Evolutionary conservation across 2,888 invertebrate genomes (phyloP), one percentile per base, ranked within the genome.

Genomic region (Drosophila falleni): DNA sequence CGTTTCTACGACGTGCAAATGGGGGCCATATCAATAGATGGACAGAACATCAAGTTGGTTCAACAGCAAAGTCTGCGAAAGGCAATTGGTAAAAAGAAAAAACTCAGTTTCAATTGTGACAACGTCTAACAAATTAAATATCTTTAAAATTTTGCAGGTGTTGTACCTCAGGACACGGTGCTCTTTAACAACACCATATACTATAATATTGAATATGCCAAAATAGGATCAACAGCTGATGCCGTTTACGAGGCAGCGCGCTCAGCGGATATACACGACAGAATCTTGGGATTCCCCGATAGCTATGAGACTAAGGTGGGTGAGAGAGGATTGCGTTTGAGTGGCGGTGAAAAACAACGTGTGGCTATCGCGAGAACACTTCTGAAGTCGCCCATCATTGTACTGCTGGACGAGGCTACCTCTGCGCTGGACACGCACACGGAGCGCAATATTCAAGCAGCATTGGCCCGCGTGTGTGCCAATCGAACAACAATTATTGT

Each of bases 81-180:
- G 80, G 95, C 95, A 51, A 98, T 99, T 81, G 91, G 91, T 87
- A 46, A 80, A 69, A 19, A 8, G 3, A 0, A 11, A 15, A 4
- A 26, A 13, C 4, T 42, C 19, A 11, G 19, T 1, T 23, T 26
- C 8, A 26, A 44, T 44, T 44, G 1, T n/a, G n/a, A 44, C 23
- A 23, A 10, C 10, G 10, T 41, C 41, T n/a, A 35, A 44, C 11
- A 19, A 42, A 23, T 46, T 8, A 8, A n/a, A 46, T n/a, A 3
- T 13, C 9, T 31, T 33, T 55, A 39, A 0, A 19, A n/a, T 6
- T 33, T 59, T 35, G 0, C 19, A 87, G 97, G 97, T 11, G 97
- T 99, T 35, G 99, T 99, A 42, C 99, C 99, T 1, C 99, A 99
- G 92, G 98, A 98, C 90, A 98, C 98, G 0, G 98, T 98, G 44